These are phyloP conservation scores for Latheticus oryzae DNA, from an alignment of 2,888 invertebrate genomes.

Conservation along the genomic window DNA sequence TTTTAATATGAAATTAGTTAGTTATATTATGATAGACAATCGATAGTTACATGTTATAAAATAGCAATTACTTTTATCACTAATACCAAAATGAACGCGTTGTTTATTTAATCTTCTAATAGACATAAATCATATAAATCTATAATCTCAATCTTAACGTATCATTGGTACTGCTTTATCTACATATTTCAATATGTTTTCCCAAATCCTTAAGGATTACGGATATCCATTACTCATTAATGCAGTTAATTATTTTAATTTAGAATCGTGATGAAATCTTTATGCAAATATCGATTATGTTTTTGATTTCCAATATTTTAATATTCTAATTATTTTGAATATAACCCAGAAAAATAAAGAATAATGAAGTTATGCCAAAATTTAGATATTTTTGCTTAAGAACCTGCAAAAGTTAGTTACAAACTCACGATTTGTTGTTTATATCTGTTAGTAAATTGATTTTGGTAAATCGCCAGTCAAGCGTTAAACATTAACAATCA, in stretches of 20 bases:
- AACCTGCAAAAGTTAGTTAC: too few relatives aligned
- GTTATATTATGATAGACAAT: too few relatives aligned
- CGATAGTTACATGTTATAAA: too few relatives aligned
- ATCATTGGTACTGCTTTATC: not conserved
- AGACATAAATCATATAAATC: constrained; percentile 6
- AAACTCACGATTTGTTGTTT: too few relatives aligned
- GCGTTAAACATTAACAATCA: too few relatives aligned
- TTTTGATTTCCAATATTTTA: not conserved
- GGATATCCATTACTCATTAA: constrained; percentile 6
- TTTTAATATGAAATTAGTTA: too few relatives aligned
- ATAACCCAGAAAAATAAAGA: not conserved
- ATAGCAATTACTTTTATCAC: too few relatives aligned
- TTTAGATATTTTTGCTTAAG: too few relatives aligned
- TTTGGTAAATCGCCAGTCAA: too few relatives aligned
- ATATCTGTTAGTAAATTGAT: too few relatives aligned
- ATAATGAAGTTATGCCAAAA: too few relatives aligned
- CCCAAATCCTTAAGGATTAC: constrained; percentile 9
- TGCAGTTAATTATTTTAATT: constrained; percentile 18
- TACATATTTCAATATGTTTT: constrained; percentile 4
- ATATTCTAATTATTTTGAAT: not conserved
- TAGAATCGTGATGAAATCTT: constrained; percentile 2
- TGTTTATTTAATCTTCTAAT: constrained; percentile 5
- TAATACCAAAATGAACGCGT: not conserved
- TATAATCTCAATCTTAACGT: constrained; percentile 2
- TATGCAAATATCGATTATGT: not conserved